Evolutionary conservation across 2,888 invertebrate species (phyloP).

Genomic region (Drosophila infuscata): DNA sequence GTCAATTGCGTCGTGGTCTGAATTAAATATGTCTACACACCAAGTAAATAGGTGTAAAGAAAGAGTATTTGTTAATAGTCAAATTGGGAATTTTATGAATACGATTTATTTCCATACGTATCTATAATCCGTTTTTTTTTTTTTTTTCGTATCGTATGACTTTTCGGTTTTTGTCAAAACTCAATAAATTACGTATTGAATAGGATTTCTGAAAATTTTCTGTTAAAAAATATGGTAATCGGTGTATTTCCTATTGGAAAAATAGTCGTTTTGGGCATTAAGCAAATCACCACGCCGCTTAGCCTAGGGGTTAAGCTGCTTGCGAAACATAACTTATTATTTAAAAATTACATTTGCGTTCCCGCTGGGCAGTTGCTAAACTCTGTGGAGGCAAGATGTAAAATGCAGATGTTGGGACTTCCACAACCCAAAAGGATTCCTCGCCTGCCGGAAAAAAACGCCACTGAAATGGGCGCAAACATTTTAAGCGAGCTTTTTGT

Average conservation of each 20-base stretch:
- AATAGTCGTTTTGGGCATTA: slow-evolving; percentile 44
- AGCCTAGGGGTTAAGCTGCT: slow-evolving; percentile 14
- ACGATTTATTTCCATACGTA: background rate
- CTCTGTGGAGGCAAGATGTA: slow-evolving; percentile 46
- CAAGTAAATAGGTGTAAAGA: background rate
- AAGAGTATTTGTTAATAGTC: background rate
- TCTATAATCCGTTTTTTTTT: background rate
- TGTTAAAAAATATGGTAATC: slow-evolving; percentile 40
- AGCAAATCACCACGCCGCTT: slow-evolving; percentile 43
- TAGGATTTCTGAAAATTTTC: slow-evolving; percentile 12
- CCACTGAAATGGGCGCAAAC: slow-evolving; percentile 46
- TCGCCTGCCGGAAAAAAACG: slow-evolving; percentile 28
- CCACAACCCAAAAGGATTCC: slow-evolving; percentile 56
- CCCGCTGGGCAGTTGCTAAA: slow-evolving; percentile 58
- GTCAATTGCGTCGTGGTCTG: background rate
- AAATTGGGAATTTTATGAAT: background rate
- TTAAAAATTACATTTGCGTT: slow-evolving; percentile 42
- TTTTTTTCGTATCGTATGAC: background rate
- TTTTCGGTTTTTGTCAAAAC: slow-evolving; percentile 21
- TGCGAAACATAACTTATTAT: slow-evolving; percentile 37
- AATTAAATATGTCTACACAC: background rate
- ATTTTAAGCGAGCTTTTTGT: slow-evolving; percentile 51
- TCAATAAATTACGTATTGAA: background rate
- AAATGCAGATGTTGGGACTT: slow-evolving; percentile 44
- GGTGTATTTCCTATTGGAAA: slow-evolving; percentile 48